Percentiles rank a stretch among this genome's conserved stretches.
Conservation (phyloP, 2,888 invertebrate species). For the Trachelus iudaicus region DNA sequence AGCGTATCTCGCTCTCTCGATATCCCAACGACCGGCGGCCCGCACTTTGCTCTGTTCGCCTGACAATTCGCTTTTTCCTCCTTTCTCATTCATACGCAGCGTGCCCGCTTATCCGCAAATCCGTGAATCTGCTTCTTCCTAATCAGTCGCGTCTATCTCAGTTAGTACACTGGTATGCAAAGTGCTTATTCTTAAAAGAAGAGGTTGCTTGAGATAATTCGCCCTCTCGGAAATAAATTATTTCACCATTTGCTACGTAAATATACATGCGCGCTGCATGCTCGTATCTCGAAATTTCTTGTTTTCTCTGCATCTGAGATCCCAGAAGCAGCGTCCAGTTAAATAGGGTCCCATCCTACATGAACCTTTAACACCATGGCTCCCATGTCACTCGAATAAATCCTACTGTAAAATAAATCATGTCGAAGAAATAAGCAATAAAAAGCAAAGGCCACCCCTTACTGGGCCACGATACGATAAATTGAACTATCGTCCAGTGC, state of each 20-base stretch:
- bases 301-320: too few relatives aligned
- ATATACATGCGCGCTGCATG: too few relatives aligned
- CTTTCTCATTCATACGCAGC: background rate
- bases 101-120: background rate
- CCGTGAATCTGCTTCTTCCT: background rate
- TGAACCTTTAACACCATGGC: background rate
- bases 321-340: too few relatives aligned
- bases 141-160: background rate
- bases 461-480: background rate
- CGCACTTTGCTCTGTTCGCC: constrained; percentile 11
- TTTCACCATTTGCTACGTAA: background rate
- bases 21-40: background rate
- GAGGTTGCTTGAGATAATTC: too few relatives aligned
- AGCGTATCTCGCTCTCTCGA: background rate
- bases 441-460: background rate
- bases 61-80: background rate
- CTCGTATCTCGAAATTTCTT: too few relatives aligned
- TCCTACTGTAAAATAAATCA: too few relatives aligned
- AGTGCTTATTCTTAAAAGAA: too few relatives aligned
- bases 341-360: too few relatives aligned
- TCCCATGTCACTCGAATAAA: background rate
- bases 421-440: too few relatives aligned
- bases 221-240: too few relatives aligned
- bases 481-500: background rate
- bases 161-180: too few relatives aligned